phyloP scores from a whole-genome alignment of 2,113 vertebrate genomes.

The Sinosuthora webbiana region DNA sequence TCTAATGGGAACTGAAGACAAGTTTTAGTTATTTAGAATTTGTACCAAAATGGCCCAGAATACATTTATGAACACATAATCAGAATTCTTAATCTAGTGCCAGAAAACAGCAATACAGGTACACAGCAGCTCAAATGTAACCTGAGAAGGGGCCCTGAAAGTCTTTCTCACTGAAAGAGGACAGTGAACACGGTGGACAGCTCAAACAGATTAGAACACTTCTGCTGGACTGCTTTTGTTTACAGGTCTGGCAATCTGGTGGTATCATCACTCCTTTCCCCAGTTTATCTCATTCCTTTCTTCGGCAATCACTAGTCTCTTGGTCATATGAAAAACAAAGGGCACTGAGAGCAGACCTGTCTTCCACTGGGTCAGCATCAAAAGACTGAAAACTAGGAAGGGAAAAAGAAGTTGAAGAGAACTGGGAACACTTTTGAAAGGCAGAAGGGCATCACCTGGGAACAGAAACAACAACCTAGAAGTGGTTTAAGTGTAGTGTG shows the following conservation, averaged over 20 bases:
- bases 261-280: neutral
- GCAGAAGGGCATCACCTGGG: fast-evolving
- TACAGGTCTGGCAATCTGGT: neutral
- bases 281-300: neutral
- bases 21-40: neutral
- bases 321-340: neutral
- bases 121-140: neutral
- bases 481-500: neutral
- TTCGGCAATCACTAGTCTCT: neutral
- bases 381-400: neutral
- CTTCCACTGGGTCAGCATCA: neutral
- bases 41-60: neutral
- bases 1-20: neutral
- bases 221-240: neutral
- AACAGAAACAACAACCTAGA: neutral
- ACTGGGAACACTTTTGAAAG: neutral
- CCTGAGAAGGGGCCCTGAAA: neutral
- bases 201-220: neutral
- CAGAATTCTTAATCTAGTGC: neutral
- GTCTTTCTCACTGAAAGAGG: neutral
- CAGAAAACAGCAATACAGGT: neutral
- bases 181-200: neutral
- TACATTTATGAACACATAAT: neutral
- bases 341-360: neutral
- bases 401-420: neutral